A percentile compares a stretch with the other conserved stretches of the same genome.
Evolutionary conservation across 2,113 vertebrate genomes (phyloP).

Genomic region (Semnornis frantzii): DNA sequence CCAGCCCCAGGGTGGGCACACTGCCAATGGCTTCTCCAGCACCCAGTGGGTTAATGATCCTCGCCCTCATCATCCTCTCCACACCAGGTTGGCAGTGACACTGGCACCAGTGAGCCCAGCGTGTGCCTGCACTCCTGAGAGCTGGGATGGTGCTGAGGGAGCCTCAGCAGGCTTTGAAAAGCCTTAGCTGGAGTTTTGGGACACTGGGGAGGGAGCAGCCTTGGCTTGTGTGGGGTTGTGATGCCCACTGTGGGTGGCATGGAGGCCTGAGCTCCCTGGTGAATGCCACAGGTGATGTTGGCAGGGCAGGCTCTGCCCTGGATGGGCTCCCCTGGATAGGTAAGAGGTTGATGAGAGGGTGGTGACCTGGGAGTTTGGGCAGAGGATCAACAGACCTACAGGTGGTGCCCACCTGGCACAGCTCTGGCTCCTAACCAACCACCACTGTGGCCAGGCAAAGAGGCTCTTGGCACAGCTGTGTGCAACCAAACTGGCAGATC

Average conservation of each 20-base stretch:
- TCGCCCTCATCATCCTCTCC: not conserved
- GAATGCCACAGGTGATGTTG: rapidly evolving
- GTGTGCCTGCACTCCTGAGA: not conserved
- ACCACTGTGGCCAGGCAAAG: no score
- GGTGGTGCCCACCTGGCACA: no score
- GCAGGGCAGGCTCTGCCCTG: not conserved
- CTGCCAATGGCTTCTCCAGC: not conserved
- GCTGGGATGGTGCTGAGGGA: not conserved
- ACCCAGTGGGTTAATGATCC: not conserved
- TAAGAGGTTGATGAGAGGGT: not conserved
- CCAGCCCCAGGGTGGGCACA: rapidly evolving
- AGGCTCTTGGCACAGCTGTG: no score
- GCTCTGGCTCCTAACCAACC: no score
- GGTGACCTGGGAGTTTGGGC: no score
- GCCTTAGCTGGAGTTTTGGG: not conserved
- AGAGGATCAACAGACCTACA: no score
- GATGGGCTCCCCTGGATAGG: rapidly evolving
- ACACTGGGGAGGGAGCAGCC: no score
- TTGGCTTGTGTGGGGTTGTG: rapidly evolving
- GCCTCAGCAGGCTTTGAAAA: not conserved
- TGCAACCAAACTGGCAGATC: no score
- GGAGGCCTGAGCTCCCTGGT: not conserved
- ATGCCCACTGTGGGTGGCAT: rapidly evolving
- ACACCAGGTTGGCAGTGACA: not conserved
- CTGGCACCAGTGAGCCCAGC: not conserved